phyloP scores from a whole-genome alignment of 2,797 vertebrate genomes.

The Brotula barbata region DNA sequence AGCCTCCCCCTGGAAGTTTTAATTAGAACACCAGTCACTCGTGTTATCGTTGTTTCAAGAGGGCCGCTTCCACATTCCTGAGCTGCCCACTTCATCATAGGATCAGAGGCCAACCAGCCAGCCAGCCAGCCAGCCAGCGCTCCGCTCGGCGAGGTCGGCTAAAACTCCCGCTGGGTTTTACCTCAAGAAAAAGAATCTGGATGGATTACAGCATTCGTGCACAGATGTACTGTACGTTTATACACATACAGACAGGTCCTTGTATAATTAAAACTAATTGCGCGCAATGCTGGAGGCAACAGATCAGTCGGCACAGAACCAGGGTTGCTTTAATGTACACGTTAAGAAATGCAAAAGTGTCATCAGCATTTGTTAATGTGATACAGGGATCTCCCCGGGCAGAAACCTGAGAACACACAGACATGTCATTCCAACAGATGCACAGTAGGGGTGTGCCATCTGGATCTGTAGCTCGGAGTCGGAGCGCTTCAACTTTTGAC shows the following conservation, averaged over 20 bases:
- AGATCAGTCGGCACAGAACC: not conserved
- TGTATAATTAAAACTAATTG: conserved; percentile 8
- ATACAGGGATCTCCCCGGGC: not conserved
- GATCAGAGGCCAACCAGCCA: conserved; percentile 59
- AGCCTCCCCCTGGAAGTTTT: conserved; percentile 75
- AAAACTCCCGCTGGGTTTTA: conserved; percentile 26
- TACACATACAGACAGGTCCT: not conserved
- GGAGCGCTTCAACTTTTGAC: too few species aligned
- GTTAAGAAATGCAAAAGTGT: not conserved
- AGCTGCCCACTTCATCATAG: conserved; percentile 72
- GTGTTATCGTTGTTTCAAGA: conserved; percentile 74
- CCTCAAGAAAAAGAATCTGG: conserved; percentile 12
- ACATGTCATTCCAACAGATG: not conserved
- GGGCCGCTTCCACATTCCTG: conserved; percentile 76
- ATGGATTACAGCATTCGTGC: conserved; percentile 6
- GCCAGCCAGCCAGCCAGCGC: conserved; percentile 33
- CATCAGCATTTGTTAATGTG: not conserved
- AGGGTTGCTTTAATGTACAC: conserved; percentile 1
- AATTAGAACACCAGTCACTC: conserved; percentile 80
- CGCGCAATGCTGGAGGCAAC: not conserved
- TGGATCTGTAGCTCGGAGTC: too few species aligned
- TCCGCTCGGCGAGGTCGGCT: conserved; percentile 27
- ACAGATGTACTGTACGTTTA: conserved; percentile 1
- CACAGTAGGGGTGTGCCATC: too few species aligned
- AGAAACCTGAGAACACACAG: not conserved